phyloP scores from a whole-genome alignment of 1,140 invertebrate genomes.

The Lordiphosa mommai region DNA sequence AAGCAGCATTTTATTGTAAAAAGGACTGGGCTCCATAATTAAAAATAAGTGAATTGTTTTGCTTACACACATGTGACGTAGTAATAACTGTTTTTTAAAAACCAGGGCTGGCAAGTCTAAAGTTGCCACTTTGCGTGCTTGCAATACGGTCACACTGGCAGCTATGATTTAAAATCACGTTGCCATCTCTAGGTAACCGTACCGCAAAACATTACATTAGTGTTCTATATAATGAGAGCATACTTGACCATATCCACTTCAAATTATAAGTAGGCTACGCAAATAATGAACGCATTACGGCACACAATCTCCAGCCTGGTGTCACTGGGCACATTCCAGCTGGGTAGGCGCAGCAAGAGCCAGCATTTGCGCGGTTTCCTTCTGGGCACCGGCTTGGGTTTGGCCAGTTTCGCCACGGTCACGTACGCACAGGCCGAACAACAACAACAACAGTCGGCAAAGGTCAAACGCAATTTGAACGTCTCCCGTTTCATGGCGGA shows the following conservation, averaged over 20 bases:
- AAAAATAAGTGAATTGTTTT: too few species aligned
- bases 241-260: neutral
- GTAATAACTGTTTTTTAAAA: neutral
- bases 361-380: slow-evolving; percentile 48
- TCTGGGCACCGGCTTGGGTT: slow-evolving; percentile 50
- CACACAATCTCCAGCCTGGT: slow-evolving; percentile 48
- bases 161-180: neutral
- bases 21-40: too few species aligned
- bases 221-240: too few species aligned
- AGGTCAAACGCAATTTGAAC: slow-evolving; percentile 54
- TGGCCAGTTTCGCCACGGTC: slow-evolving; percentile 58
- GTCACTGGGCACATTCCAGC: slow-evolving; percentile 59
- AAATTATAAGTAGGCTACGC: slow-evolving; percentile 25
- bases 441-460: too few species aligned
- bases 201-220: too few species aligned
- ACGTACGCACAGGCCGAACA: slow-evolving; percentile 62
- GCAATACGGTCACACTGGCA: neutral
- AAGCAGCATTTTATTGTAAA: too few species aligned
- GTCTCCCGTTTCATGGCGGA: slow-evolving; percentile 86
- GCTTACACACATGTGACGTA: too few species aligned
- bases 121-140: neutral
- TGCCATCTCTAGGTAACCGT: too few species aligned
- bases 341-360: slow-evolving; percentile 43
- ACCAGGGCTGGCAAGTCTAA: neutral
- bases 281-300: slow-evolving; percentile 49